Base-by-base conservation (phyloP, 2,113 vertebrate genomes). In the Sebastes fasciatus region DNA sequence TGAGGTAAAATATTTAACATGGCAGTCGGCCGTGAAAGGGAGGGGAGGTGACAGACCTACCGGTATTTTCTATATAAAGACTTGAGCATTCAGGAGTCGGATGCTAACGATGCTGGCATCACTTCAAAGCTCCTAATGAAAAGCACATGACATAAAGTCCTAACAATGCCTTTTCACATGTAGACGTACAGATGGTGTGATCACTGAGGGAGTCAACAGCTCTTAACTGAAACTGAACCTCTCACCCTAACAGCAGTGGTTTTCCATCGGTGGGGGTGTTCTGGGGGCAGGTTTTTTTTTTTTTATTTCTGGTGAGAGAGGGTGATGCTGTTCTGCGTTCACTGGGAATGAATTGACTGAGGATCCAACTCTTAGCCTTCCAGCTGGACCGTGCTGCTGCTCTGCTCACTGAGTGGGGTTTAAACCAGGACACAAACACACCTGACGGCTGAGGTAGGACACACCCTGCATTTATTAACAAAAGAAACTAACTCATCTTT, bases 121-220 rank as follows among this genome's bases (percentile, higher is more conserved):
- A 85, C 90, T 95, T 96, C 97, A 98, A 89, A 94, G 94, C 91
- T 93, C 90, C 72, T 97, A 97, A 98, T 97, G 96, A 95, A 96
- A 97, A 98, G 96, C 97, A 97, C 91, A 96, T 97, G 97, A 97
- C 92, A 34, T 93, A 13, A 83, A 66, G 52, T 62, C 93, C 94
- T 93, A 96, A 97, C 96, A 95, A 96, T 93, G 95, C 91, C 79
- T 21, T 86, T 92, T 96, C 94, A 96, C 95, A 65, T 21, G 14
- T 95, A 94, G 95, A 96, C 93, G 23, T 93, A 90, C 95, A 95
- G 95, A 95, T 91, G 96, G 94, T 96, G 94, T 65, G 71, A 79
- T 94, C 73, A 62, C 69, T 73, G 95, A 96, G 93, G 96, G 95
- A 95, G 94, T 95, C 91, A 84, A 95, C 91, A 95, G 95, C 95